A percentile compares a stretch with the other conserved stretches of the same genome.
phyloP scores from a whole-genome alignment of 2,888 invertebrate genomes.

The Amiota mariae region DNA sequence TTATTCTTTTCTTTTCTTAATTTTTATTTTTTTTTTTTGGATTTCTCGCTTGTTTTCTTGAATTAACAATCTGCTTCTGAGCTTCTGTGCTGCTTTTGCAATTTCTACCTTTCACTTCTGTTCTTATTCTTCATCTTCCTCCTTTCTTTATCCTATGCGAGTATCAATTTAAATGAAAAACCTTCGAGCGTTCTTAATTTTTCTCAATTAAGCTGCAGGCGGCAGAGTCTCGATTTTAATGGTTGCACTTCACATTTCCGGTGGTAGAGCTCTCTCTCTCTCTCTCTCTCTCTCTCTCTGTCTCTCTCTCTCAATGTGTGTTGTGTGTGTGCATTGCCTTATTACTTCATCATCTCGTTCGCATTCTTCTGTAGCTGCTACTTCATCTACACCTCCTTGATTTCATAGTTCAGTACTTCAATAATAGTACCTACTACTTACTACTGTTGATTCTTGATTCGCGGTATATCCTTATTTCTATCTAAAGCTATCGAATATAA shows the following conservation, averaged over 20 bases:
- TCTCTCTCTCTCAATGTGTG: neutral
- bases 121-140: slow-evolving; percentile 26
- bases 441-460: too few species aligned
- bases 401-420: too few species aligned
- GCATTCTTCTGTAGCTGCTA: too few species aligned
- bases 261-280: neutral
- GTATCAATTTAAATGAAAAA: slow-evolving; percentile 63
- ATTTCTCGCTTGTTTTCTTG: neutral
- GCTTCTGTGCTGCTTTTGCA: slow-evolving; percentile 48
- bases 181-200: slow-evolving; percentile 51
- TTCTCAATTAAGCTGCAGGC: slow-evolving; percentile 29
- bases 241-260: slow-evolving; percentile 27
- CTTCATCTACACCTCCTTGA: too few species aligned
- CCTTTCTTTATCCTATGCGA: neutral
- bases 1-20: neutral
- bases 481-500: too few species aligned
- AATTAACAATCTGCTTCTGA: slow-evolving; percentile 29
- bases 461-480: too few species aligned
- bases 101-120: slow-evolving; percentile 46
- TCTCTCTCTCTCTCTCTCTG: neutral
- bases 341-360: too few species aligned
- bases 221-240: slow-evolving; percentile 44
- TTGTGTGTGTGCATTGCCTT: too few species aligned
- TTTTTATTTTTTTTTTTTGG: slow-evolving; percentile 11
- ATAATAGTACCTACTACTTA: too few species aligned